Evolutionary conservation across 2,113 vertebrate genomes (phyloP).

Genomic region (Erinaceus europaeus): DNA sequence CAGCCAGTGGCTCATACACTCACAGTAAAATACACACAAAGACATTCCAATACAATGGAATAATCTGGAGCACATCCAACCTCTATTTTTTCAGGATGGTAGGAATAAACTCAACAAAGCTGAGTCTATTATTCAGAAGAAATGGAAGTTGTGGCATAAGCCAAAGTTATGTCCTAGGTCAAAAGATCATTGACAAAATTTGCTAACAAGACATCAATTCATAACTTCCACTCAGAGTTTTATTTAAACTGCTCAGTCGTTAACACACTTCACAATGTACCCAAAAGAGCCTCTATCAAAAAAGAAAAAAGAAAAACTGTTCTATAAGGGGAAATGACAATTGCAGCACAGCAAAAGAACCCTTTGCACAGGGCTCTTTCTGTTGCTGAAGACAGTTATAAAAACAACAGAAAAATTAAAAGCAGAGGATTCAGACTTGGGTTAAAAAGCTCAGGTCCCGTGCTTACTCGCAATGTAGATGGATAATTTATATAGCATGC

Average conservation of each 20-base stretch:
- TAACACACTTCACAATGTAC: constrained; percentile 23
- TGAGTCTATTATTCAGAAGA: constrained; percentile 43
- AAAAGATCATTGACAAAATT: constrained; percentile 15
- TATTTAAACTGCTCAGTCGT: constrained; percentile 7
- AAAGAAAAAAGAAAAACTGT: no score
- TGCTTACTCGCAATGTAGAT: neutral
- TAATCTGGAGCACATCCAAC: constrained; percentile 52
- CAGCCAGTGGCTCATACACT: neutral
- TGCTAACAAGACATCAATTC: constrained; percentile 24
- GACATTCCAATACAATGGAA: constrained; percentile 69
- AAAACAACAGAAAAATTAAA: neutral
- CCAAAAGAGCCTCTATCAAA: neutral
- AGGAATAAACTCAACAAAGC: constrained; percentile 31
- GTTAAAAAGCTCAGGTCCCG: neutral
- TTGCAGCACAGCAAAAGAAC: neutral
- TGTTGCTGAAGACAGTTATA: neutral
- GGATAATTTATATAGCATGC: neutral
- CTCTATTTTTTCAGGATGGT: constrained; percentile 46
- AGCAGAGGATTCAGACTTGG: neutral
- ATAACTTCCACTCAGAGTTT: constrained; percentile 30
- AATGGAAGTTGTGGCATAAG: constrained; percentile 13
- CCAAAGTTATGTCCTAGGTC: constrained; percentile 1
- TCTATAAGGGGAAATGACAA: neutral
- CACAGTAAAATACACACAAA: constrained; percentile 48
- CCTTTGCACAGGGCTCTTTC: neutral